phyloP scores from a whole-genome alignment of 1,140 invertebrate species.

The Ruditapes philippinarum region DNA sequence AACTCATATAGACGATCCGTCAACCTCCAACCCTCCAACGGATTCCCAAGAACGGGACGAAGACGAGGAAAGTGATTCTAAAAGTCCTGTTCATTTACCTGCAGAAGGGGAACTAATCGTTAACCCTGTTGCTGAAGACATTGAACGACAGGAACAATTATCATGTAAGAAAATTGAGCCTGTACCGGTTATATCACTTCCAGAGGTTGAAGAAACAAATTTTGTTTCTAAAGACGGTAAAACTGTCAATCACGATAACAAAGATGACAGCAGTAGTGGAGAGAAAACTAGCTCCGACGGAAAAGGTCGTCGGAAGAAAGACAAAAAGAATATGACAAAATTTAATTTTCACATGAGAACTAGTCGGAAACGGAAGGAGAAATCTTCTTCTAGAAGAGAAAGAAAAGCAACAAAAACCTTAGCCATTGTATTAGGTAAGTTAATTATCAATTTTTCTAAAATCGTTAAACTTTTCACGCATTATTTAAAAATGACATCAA shows the following conservation, averaged over 20 bases:
- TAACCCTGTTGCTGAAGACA: constrained; percentile 77
- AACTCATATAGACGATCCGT: constrained; percentile 58
- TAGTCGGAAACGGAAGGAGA: constrained; percentile 87
- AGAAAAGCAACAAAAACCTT: constrained; percentile 99
- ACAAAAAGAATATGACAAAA: constrained; percentile 91
- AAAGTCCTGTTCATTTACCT: constrained; percentile 74
- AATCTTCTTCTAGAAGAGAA: constrained; percentile 97
- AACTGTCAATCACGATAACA: constrained; percentile 7
- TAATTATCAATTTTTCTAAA: too few relatives aligned
- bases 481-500: too few relatives aligned
- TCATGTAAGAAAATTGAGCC: constrained; percentile 4
- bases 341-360: constrained; percentile 86
- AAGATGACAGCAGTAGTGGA: constrained; percentile 60
- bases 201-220: constrained; percentile 50
- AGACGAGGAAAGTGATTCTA: constrained; percentile 88
- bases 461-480: too few relatives aligned
- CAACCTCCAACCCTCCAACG: constrained; percentile 61
- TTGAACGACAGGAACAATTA: constrained; percentile 57
- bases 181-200: background rate
- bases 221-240: constrained; percentile 35
- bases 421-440: constrained; percentile 98
- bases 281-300: constrained; percentile 61
- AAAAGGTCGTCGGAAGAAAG: constrained; percentile 64
- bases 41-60: constrained; percentile 90
- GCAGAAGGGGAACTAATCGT: constrained; percentile 88